Percentiles rank a stretch among this genome's conserved stretches.
Evolutionary conservation across 2,113 vertebrate genomes (phyloP).

Genomic region (Sphaerodactylus townsendi): DNA sequence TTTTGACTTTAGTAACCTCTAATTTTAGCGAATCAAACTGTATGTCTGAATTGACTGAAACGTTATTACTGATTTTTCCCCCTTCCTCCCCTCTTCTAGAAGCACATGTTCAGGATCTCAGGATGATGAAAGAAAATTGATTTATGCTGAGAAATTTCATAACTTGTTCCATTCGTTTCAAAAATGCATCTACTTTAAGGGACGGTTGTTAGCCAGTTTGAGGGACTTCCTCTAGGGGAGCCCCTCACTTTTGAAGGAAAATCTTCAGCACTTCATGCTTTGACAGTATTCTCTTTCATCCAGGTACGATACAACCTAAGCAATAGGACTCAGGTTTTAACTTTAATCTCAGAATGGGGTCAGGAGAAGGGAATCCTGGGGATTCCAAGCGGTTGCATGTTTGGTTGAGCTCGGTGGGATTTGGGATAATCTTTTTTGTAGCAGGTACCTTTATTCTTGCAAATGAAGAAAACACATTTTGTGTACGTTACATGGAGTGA

Average conservation of each 20-base stretch:
- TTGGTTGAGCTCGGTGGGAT: not conserved
- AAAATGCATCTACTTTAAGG: not conserved
- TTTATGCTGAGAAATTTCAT: not conserved
- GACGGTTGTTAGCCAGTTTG: not conserved
- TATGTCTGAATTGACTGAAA: no score
- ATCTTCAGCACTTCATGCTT: not conserved
- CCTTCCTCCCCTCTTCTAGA: not conserved
- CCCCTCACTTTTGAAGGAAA: not conserved
- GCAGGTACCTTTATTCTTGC: not conserved
- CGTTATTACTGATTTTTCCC: no score
- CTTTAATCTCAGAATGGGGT: not conserved
- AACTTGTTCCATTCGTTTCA: not conserved
- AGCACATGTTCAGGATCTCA: slow-evolving; percentile 12
- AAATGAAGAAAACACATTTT: not conserved
- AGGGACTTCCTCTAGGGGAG: no score
- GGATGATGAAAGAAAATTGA: not conserved
- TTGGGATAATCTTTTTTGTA: not conserved
- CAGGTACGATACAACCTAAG: not conserved
- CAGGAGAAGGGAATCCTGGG: not conserved
- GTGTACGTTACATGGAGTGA: no score
- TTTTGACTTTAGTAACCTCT: no score
- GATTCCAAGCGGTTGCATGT: not conserved
- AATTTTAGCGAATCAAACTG: no score
- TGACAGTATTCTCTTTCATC: slow-evolving; percentile 1
- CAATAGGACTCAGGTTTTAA: not conserved